phyloP scores from a whole-genome alignment of 2,888 invertebrate species.

The Volucella bombylans region DNA sequence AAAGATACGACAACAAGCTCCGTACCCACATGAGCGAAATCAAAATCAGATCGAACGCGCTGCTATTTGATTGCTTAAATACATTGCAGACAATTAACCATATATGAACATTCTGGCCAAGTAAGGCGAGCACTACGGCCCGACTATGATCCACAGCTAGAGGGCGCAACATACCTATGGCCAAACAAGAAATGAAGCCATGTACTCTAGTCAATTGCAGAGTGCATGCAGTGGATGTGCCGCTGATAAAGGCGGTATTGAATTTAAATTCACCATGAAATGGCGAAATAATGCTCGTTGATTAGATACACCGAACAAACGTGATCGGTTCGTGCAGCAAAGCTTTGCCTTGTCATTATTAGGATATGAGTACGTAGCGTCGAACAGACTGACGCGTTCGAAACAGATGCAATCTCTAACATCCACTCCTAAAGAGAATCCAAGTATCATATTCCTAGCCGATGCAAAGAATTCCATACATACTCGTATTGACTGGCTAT shows the following conservation, averaged over 20 bases:
- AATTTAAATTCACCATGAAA: conserved; percentile 72
- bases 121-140: conserved; percentile 16
- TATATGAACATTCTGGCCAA: conserved; percentile 8
- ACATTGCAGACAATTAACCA: conserved; percentile 46
- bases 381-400: conserved; percentile 4
- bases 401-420: conserved; percentile 63
- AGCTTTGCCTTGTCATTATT: conserved; percentile 57
- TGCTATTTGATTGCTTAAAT: conserved; percentile 47
- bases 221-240: conserved; percentile 64
- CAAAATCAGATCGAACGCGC: conserved; percentile 50
- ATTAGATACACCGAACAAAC: conserved; percentile 71
- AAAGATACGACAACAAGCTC: not conserved
- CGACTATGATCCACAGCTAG: conserved; percentile 65
- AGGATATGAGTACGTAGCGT: not conserved
- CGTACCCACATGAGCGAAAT: not conserved
- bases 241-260: conserved; percentile 71
- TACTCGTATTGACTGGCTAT: conserved; percentile 52
- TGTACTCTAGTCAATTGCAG: conserved; percentile 26
- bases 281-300: conserved; percentile 73
- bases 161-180: conserved; percentile 40
- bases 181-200: conserved; percentile 26
- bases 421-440: conserved; percentile 20
- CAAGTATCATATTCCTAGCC: conserved; percentile 35
- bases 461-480: conserved; percentile 39
- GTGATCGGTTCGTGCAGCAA: conserved; percentile 64